Conservation (phyloP, 1,140 invertebrate genomes). For the Lordiphosa stackelbergi region DNA sequence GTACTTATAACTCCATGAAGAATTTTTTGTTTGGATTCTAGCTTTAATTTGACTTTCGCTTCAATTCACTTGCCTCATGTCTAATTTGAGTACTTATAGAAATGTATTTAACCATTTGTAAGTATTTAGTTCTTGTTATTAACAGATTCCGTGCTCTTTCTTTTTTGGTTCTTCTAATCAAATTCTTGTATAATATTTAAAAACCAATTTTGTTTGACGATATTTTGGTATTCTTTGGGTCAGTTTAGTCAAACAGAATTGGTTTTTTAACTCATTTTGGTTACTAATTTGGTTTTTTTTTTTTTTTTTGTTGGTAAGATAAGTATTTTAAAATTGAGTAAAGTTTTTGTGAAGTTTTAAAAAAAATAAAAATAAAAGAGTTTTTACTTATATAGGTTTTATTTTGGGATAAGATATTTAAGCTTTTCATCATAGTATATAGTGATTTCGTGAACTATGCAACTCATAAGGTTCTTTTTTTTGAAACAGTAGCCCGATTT, state of each 20-base stretch:
- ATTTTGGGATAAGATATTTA: no score
- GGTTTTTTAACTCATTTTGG: constrained; percentile 47
- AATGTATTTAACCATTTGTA: no score
- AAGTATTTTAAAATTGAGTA: constrained; percentile 38
- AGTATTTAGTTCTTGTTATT: constrained; percentile 21
- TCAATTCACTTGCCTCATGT: background rate
- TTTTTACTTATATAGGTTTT: background rate
- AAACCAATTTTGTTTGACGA: constrained; percentile 32
- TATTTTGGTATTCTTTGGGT: constrained; percentile 42
- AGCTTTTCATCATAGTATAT: background rate
- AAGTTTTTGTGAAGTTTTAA: constrained; percentile 11
- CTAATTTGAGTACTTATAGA: constrained; percentile 32
- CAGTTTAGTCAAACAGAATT: constrained; percentile 31
- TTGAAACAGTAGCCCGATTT: constrained; percentile 63
- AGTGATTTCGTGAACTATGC: constrained; percentile 56
- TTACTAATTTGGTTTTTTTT: constrained; percentile 40
- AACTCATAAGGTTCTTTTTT: constrained; percentile 47
- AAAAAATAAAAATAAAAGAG: background rate
- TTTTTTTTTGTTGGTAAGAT: constrained; percentile 29
- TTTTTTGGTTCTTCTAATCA: constrained; percentile 17
- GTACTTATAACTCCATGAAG: constrained; percentile 76
- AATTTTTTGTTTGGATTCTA: constrained; percentile 19
- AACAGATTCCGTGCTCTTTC: constrained; percentile 62
- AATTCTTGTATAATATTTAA: constrained; percentile 25
- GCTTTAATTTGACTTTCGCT: constrained; percentile 8